Evolutionary conservation across 2,113 vertebrate genomes (phyloP), one percentile per base, ranked within the genome.

Genomic region (Lates calcarifer): DNA sequence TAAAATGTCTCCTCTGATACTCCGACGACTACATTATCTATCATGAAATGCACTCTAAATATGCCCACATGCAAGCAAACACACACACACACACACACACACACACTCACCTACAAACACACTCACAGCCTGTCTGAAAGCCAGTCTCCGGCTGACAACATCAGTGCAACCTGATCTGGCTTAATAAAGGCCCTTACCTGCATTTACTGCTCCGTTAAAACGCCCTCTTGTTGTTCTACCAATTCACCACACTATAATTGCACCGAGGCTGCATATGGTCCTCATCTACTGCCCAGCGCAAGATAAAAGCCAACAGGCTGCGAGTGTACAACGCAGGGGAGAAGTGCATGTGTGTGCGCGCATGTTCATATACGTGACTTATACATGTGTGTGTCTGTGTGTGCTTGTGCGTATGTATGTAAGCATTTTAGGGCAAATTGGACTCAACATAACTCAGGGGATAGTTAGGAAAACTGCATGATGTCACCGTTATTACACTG

Each of bases 191-290:
- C 77, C 87, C 81, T 75, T 91, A 94, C 92, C 92, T 94, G 93
- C 89, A 64, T 93, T 93, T 94, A 94, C 87, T 84, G 91, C 91
- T 83, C 91, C 45, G 90, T 93, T 91, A 93, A 93, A 92, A 89
- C 66, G 55, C 86, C 78, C 73, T 87, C 77, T 87, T 91, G 91
- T 94, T 94, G 91, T 88, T 87, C 85, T 87, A 91, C 88, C 84
- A 68, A 89, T 94, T 94, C 91, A 91, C 83, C 86, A 74, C 85
- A 69, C 84, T 73, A 61, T 91, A 89, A 90, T 92, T 92, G 87
- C 81, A 67, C 84, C 47, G 82, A 35, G 86, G 74, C 86, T 88
- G 79, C 92, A 94, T 88, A 89, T 95, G 93, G 88, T 92, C 90
- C 90, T 92, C 86, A 94, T 94, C 93, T 93, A 67, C 72, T 60